phyloP scores from a whole-genome alignment of 2,113 vertebrate genomes.

The Nycticebus coucang region DNA sequence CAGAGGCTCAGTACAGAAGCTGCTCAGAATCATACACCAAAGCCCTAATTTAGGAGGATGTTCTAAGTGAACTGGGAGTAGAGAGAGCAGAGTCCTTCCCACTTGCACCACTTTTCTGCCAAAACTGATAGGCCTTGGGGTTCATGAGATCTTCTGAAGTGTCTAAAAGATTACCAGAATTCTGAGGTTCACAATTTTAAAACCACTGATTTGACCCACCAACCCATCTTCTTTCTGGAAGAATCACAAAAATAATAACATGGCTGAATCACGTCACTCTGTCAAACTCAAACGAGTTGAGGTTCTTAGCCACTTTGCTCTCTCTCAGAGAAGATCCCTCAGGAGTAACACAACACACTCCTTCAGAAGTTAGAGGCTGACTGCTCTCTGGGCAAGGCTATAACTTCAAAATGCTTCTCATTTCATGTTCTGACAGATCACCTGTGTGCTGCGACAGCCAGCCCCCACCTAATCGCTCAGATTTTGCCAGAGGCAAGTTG shows the following conservation, averaged over 20 bases:
- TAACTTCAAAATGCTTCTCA: background rate
- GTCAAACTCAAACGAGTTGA: background rate
- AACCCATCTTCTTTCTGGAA: background rate
- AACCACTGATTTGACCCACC: background rate
- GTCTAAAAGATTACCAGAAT: background rate
- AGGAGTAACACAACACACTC: background rate
- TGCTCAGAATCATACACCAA: background rate
- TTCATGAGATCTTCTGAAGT: background rate
- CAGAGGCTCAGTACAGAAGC: background rate
- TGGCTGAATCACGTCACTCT: background rate
- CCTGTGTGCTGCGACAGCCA: background rate
- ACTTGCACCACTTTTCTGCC: background rate
- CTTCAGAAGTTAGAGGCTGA: conserved; percentile 1
- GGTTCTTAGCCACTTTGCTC: background rate
- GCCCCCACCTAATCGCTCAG: background rate
- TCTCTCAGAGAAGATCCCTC: background rate
- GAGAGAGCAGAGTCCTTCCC: background rate
- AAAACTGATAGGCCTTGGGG: background rate
- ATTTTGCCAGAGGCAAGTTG: conserved; percentile 38
- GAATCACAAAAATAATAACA: background rate
- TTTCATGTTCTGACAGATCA: conserved; percentile 68
- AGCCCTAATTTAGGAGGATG: background rate
- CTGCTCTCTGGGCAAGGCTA: background rate
- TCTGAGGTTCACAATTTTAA: background rate
- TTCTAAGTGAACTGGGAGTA: background rate